Evolutionary conservation across 2,113 vertebrate species (phyloP).

Genomic region (Hystrix brachyura): DNA sequence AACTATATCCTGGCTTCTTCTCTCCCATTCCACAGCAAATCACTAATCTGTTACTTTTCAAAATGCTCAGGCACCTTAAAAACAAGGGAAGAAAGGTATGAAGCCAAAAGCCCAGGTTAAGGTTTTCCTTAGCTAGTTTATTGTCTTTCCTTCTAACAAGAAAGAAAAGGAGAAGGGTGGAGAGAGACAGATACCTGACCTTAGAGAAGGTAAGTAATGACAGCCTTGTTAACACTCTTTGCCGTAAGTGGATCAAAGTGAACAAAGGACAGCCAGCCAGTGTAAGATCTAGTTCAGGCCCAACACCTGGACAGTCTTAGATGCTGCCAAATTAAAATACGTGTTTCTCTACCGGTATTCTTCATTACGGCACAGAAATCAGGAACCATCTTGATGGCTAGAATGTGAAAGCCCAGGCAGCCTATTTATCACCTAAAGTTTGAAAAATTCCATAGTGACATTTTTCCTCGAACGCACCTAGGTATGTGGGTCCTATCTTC

Average conservation of each 20-base stretch:
- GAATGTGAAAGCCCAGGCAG: not conserved
- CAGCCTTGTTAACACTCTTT: not conserved
- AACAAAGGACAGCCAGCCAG: not conserved
- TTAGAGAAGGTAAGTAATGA: constrained; percentile 27
- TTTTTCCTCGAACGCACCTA: not conserved
- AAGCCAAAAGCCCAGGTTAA: constrained; percentile 1
- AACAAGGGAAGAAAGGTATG: not conserved
- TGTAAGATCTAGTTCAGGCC: not conserved
- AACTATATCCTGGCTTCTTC: constrained; percentile 48
- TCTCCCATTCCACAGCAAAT: constrained; percentile 57
- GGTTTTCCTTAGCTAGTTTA: not conserved
- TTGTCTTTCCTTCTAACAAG: constrained; percentile 10
- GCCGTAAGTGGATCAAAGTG: not conserved
- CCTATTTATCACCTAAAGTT: not conserved
- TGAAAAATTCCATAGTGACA: not conserved
- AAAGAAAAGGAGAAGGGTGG: not conserved
- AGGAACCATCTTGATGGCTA: not conserved
- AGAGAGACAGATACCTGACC: not conserved
- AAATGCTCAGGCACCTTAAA: not conserved
- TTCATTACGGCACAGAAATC: not conserved
- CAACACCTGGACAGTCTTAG: not conserved
- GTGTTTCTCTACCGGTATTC: not conserved
- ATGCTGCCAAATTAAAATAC: not conserved
- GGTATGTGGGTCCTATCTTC: not conserved
- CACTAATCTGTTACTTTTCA: constrained; percentile 43